phyloP scores from a whole-genome alignment of 2,888 invertebrate genomes.

The Thalpophila matura region DNA sequence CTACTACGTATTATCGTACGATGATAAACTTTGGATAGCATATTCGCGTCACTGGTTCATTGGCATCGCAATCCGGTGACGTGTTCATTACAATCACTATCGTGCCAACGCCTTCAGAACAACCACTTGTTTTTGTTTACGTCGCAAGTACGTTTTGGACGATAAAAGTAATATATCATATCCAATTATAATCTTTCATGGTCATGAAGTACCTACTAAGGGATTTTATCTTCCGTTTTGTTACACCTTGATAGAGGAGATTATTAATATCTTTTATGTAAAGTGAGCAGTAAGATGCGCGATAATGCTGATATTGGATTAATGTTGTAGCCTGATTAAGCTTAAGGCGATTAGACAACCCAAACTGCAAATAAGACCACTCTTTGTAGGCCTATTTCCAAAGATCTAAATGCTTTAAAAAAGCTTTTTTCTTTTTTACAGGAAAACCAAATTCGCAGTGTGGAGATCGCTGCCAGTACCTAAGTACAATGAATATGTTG shows the following conservation, averaged over 20 bases:
- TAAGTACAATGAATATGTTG: no score
- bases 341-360: no score
- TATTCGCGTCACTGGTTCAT: slow-evolving; percentile 27
- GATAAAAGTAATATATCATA: slow-evolving; percentile 33
- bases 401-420: no score
- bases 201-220: no score
- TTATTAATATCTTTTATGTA: not conserved
- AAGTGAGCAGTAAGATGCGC: no score
- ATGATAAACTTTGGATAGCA: slow-evolving; percentile 14
- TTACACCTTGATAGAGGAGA: not conserved
- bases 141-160: not conserved
- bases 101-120: slow-evolving; percentile 44
- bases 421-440: no score
- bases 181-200: slow-evolving; percentile 34
- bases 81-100: not conserved
- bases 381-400: no score
- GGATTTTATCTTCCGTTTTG: slow-evolving; percentile 21
- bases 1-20: slow-evolving; percentile 20
- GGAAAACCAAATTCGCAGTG: no score
- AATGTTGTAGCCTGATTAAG: no score
- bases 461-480: no score
- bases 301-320: no score
- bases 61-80: slow-evolving; percentile 36
- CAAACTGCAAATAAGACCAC: no score
- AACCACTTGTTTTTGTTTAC: slow-evolving; percentile 37